These are phyloP conservation scores for Drosophila kohkoa DNA, from an alignment of 1,140 invertebrate species.

Conservation along the genomic window DNA sequence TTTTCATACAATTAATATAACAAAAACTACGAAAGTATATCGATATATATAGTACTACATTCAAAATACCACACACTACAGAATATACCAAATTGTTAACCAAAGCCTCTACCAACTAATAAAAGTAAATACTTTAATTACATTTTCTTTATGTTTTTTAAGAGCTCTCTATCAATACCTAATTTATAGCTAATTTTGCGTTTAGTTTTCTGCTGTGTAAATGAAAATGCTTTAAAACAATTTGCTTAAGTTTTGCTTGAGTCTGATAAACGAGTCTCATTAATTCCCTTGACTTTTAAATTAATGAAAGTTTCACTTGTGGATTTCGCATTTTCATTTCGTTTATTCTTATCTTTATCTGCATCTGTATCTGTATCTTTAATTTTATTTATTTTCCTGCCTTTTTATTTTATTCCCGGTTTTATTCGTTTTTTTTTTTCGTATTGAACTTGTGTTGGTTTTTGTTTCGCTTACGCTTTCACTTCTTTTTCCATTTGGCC, in stretches of 20 bases:
- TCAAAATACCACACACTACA: too few species aligned
- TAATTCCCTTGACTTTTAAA: slow-evolving; percentile 29
- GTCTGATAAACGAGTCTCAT: slow-evolving; percentile 7
- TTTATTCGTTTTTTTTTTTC: background rate
- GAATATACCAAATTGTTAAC: too few species aligned
- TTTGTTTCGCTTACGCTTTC: slow-evolving; percentile 4
- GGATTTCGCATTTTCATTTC: slow-evolving; percentile 26
- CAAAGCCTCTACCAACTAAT: too few species aligned
- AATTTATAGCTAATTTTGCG: background rate
- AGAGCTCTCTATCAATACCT: background rate
- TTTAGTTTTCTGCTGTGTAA: background rate
- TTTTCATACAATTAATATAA: too few species aligned
- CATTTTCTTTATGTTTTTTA: background rate
- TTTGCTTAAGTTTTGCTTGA: background rate
- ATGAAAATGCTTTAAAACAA: slow-evolving; percentile 7
- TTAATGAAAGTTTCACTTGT: slow-evolving; percentile 25
- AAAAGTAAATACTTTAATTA: background rate
- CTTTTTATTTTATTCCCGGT: background rate
- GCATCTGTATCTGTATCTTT: slow-evolving; percentile 11
- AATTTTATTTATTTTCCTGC: slow-evolving; percentile 4
- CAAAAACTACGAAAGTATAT: too few species aligned
- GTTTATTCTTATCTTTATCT: slow-evolving; percentile 12
- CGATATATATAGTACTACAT: too few species aligned
- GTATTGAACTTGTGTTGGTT: background rate
- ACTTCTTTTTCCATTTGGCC: slow-evolving; percentile 5